Conservation (phyloP, 2,888 invertebrate genomes). For the Apoda limacodes region DNA sequence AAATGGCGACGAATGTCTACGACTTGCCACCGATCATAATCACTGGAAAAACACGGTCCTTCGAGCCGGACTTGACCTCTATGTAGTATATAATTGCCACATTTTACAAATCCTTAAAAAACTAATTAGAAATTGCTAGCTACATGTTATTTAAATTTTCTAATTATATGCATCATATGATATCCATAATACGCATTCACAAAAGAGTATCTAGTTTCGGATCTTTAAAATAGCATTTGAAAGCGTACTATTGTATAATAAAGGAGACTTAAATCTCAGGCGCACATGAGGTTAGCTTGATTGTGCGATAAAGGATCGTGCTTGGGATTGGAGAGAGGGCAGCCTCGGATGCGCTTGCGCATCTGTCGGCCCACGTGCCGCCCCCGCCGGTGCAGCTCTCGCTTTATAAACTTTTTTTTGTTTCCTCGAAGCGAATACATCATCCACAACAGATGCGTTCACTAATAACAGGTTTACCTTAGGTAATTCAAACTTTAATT, state of each 20-base stretch:
- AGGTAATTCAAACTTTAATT: constrained; percentile 51
- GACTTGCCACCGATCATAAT: constrained; percentile 48
- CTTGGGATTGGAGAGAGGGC: constrained; percentile 29
- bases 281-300: constrained; percentile 41
- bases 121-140: too few species aligned
- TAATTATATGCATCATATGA: too few species aligned
- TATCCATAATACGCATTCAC: too few species aligned
- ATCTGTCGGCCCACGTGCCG: constrained; percentile 67
- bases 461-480: constrained; percentile 54
- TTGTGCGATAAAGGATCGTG: constrained; percentile 45
- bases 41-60: constrained; percentile 55
- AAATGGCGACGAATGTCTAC: constrained; percentile 47
- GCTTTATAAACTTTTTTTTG: constrained; percentile 40
- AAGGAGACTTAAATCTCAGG: constrained; percentile 47
- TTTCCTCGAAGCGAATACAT: constrained; percentile 29
- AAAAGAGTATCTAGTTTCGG: constrained; percentile 19
- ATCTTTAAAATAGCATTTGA: constrained; percentile 2
- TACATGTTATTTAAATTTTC: too few species aligned
- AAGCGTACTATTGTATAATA: too few species aligned
- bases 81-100: too few species aligned
- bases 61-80: constrained; percentile 60
- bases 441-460: constrained; percentile 35
- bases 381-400: constrained; percentile 52
- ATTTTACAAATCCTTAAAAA: too few species aligned
- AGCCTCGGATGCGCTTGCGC: constrained; percentile 47